Conservation (phyloP, 2,797 vertebrate species). For the Melanotaenia nigrans region DNA sequence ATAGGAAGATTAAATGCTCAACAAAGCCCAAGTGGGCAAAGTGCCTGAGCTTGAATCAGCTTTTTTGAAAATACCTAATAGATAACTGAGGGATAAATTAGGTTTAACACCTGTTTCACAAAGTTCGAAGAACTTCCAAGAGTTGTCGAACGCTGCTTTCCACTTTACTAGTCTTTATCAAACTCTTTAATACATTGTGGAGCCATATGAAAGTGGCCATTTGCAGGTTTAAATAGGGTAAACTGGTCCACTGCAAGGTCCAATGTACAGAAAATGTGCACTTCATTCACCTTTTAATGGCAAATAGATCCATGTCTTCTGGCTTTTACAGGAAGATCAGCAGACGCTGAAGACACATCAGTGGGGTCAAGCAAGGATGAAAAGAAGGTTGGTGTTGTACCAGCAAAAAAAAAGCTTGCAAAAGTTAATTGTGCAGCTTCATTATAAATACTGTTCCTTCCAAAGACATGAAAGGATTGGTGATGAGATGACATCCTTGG, state of each 20-base stretch:
- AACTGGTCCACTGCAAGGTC: constrained; percentile 1
- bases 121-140: background rate
- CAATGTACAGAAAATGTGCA: constrained; percentile 14
- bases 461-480: background rate
- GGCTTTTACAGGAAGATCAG: constrained; percentile 49
- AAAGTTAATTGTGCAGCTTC: background rate
- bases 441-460: background rate
- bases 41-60: constrained; percentile 8
- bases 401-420: constrained; percentile 22
- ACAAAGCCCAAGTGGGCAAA: constrained; percentile 14
- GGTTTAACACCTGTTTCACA: constrained; percentile 6
- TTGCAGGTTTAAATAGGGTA: constrained; percentile 5
- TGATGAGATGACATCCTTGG: background rate
- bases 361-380: constrained; percentile 12
- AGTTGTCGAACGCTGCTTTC: background rate
- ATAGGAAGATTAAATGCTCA: constrained; percentile 40
- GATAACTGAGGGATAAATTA: constrained; percentile 3
- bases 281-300: constrained; percentile 36
- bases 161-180: constrained; percentile 8
- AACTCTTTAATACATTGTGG: constrained; percentile 6
- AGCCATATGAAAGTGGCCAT: constrained; percentile 11
- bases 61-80: constrained; percentile 16
- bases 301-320: constrained; percentile 27
- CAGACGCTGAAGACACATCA: constrained; percentile 49
- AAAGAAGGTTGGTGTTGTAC: constrained; percentile 16